These are phyloP conservation scores for Melikaiella ostensackeni DNA, from an alignment of 2,888 invertebrate species.

Conservation along the genomic window DNA sequence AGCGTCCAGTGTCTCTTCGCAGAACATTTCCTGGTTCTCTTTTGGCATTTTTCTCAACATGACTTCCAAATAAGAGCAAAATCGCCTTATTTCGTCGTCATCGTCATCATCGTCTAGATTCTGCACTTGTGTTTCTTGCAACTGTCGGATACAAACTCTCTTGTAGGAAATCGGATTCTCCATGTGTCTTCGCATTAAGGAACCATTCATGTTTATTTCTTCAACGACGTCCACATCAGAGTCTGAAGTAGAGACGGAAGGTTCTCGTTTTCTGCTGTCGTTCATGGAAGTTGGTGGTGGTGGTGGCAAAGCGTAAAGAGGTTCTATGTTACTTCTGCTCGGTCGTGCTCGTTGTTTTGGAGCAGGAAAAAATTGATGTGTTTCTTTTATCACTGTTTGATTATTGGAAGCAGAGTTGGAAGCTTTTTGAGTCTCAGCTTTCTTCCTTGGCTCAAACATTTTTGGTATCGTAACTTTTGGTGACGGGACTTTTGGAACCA, in stretches of 20 bases:
- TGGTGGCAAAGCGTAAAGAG: background rate
- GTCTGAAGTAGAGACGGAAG: background rate
- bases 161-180: conserved; percentile 25
- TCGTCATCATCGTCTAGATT: conserved; percentile 21
- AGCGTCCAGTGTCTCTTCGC: conserved; percentile 26
- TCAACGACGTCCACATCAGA: conserved; percentile 26
- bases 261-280: conserved; percentile 7
- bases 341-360: background rate
- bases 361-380: background rate
- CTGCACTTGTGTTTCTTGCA: conserved; percentile 14
- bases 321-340: background rate
- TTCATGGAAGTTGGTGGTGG: background rate
- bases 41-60: conserved; percentile 36
- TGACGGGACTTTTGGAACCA: background rate
- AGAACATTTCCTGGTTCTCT: conserved; percentile 17
- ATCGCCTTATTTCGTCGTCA: conserved; percentile 17
- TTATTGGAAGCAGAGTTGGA: background rate
- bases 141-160: conserved; percentile 26
- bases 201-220: conserved; percentile 24
- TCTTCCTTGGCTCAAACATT: background rate
- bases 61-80: conserved; percentile 26
- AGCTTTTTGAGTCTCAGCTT: background rate
- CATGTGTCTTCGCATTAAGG: background rate
- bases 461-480: conserved; percentile 1
- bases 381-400: background rate